phyloP scores from a whole-genome alignment of 2,888 invertebrate species.

The Agrotis segetum region DNA sequence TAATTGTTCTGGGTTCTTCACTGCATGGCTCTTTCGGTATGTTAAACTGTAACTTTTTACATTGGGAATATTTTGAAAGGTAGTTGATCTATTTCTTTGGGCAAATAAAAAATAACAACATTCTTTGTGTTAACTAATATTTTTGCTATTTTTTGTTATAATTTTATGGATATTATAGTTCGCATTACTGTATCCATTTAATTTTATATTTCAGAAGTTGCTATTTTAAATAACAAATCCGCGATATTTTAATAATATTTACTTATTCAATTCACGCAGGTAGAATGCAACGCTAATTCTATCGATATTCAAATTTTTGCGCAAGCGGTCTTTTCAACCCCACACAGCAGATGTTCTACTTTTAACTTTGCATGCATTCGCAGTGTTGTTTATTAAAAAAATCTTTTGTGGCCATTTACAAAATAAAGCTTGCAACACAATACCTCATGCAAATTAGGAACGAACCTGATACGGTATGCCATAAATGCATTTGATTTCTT shows the following conservation, averaged over 20 bases:
- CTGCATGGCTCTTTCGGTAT: too few relatives aligned
- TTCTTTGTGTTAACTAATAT: too few relatives aligned
- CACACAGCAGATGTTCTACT: slow-evolving; percentile 87
- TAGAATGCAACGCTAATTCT: slow-evolving; percentile 61
- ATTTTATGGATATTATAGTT: slow-evolving; percentile 3
- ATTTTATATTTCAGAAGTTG: slow-evolving; percentile 7
- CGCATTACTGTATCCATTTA: background rate
- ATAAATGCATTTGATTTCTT: slow-evolving; percentile 59
- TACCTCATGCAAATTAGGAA: slow-evolving; percentile 90
- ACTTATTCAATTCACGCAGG: slow-evolving; percentile 50
- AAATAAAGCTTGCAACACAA: slow-evolving; percentile 88
- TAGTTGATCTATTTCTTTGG: too few relatives aligned
- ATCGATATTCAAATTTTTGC: slow-evolving; percentile 69
- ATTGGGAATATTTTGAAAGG: too few relatives aligned
- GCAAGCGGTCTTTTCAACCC: slow-evolving; percentile 65
- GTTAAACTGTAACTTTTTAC: too few relatives aligned
- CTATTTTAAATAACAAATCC: slow-evolving; percentile 31
- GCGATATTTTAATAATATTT: slow-evolving; percentile 40
- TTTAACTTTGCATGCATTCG: slow-evolving; percentile 82
- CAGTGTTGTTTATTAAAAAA: slow-evolving; percentile 89
- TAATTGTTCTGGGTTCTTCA: too few relatives aligned
- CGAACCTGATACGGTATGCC: slow-evolving; percentile 66
- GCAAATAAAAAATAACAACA: too few relatives aligned
- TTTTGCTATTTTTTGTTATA: too few relatives aligned
- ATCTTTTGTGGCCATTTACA: slow-evolving; percentile 90